Base-by-base conservation (phyloP, 2,797 vertebrate genomes). In the Coranthus polyacanthus region DNA sequence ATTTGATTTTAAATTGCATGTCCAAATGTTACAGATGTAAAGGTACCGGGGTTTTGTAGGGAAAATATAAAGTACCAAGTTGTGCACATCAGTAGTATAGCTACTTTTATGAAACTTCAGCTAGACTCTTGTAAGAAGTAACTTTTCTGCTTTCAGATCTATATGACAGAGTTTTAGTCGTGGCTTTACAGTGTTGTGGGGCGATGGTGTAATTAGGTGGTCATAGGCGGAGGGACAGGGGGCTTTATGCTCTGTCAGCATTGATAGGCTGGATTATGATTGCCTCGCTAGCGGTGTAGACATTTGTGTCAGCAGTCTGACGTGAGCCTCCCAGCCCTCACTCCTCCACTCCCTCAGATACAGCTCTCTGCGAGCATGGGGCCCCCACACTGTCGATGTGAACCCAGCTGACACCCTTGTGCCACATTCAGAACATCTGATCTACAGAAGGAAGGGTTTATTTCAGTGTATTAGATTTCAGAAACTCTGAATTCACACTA, bases 231-330 rank as follows among this genome's bases (percentile, higher is more conserved):
- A 26, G 7, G 10, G 45, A 36, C 38, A 12, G 36, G 47, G 68
- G 41, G 39, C 46, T 73, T 68, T 57, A 68, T 75, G 68, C 83
- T 77, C 63, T 41, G 78, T 90, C 86, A 84, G 87, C 88, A 78
- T 56, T 84, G 88, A 85, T 81, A 47, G 73, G 79, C 89, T 75
- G 86, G 78, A 91, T 93, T 93, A 89, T 83, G 71, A 88, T 82
- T 75, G 79, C 73, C 78, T 81, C 75, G 76, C 81, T 64, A 68
- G 82, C 64, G 58, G 60, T 71, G 84, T 81, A 79, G 80, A 83
- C 71, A 49, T 86, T 82, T 85, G 73, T 90, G 90, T 92, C 88
- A 91, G 89, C 84, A 91, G 68, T 91, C 78, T 87, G 78, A 73
- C 72, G 37, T 71, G 68, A 12, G 75, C 83, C 72, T 45, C 57